phyloP scores from a whole-genome alignment of 2,797 vertebrate genomes.

The Perdix hodgsoniae region DNA sequence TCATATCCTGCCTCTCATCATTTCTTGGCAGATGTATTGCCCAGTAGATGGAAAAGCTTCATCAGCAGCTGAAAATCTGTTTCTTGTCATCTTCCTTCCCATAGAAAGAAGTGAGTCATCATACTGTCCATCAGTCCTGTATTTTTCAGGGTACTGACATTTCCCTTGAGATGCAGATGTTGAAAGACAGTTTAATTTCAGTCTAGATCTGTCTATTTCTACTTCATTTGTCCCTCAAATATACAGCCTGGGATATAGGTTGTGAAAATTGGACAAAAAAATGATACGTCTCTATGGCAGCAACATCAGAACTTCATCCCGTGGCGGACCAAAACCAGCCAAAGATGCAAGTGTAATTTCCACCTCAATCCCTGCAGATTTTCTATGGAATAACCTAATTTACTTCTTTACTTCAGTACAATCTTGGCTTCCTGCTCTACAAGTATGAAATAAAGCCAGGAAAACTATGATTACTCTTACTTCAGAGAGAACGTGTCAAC shows the following conservation, averaged over 20 bases:
- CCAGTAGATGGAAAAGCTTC: constrained; percentile 75
- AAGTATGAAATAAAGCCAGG: constrained; percentile 57
- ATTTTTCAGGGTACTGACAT: constrained; percentile 56
- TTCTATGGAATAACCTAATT: constrained; percentile 50
- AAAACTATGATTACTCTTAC: constrained; percentile 57
- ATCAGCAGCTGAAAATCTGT: constrained; percentile 79
- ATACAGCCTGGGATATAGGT: neutral
- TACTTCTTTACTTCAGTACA: constrained; percentile 45
- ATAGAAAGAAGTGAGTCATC: constrained; percentile 66
- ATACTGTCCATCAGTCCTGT: constrained; percentile 69
- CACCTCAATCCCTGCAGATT: constrained; percentile 41
- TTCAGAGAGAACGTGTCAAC: constrained; percentile 34
- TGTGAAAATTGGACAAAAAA: constrained; percentile 57
- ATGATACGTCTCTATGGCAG: constrained; percentile 20
- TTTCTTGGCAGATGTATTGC: constrained; percentile 77
- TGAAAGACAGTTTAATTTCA: constrained; percentile 78
- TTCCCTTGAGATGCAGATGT: constrained; percentile 71
- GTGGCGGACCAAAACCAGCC: constrained; percentile 24
- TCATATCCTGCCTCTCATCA: constrained; percentile 76
- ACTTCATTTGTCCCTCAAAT: constrained; percentile 69
- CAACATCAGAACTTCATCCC: constrained; percentile 23
- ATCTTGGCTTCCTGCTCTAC: constrained; percentile 41
- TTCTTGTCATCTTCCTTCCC: constrained; percentile 81
- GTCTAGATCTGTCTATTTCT: constrained; percentile 40
- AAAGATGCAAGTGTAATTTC: constrained; percentile 60